phyloP scores from a whole-genome alignment of 1,140 invertebrate genomes.

The Ooceraea biroi region DNA sequence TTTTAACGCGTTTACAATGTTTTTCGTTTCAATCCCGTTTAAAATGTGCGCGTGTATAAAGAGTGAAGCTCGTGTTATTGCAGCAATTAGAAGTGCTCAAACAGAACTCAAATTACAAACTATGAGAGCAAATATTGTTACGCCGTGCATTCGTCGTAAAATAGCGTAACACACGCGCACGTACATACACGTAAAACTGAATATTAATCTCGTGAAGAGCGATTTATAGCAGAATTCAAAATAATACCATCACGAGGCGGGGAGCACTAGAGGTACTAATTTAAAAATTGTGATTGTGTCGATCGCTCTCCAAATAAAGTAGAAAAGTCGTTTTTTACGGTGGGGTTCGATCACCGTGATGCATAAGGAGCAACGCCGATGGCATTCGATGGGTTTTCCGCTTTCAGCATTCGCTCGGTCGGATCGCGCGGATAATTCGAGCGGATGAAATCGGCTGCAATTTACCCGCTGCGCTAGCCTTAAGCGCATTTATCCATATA shows the following conservation, averaged over 20 bases:
- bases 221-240: not conserved
- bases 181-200: not conserved
- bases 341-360: not conserved
- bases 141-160: not conserved
- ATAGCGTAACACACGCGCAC: not conserved
- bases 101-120: conserved; percentile 23
- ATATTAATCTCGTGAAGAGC: not conserved
- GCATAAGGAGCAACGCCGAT: not conserved
- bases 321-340: not conserved
- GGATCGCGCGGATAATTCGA: conserved; percentile 46
- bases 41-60: conserved; percentile 7
- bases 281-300: not conserved
- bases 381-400: conserved; percentile 35
- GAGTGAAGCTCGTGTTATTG: conserved; percentile 3
- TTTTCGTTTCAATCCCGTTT: conserved; percentile 27
- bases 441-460: conserved; percentile 40
- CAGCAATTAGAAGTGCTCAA: conserved; percentile 22
- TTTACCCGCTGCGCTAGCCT: conserved; percentile 22
- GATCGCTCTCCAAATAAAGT: too few relatives aligned
- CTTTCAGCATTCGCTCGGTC: not conserved
- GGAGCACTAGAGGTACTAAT: not conserved
- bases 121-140: not conserved
- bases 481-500: conserved; percentile 46
- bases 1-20: not conserved
- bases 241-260: not conserved